These are phyloP conservation scores for Vombatus ursinus DNA, from an alignment of 2,113 vertebrate genomes.

Conservation along the genomic window DNA sequence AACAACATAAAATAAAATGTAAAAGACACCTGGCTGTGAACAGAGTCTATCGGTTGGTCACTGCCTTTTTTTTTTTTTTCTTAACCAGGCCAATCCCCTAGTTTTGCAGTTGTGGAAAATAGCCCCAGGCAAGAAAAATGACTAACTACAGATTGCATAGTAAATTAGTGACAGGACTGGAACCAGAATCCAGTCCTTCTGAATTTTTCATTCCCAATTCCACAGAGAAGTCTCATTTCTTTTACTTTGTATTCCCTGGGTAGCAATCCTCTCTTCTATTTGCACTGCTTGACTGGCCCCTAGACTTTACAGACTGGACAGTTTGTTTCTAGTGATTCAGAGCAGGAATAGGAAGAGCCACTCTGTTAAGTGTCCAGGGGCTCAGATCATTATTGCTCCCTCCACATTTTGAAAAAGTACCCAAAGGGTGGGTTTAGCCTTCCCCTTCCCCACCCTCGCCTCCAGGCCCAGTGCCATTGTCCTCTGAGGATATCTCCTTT, in stretches of 20 bases:
- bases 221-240: background rate
- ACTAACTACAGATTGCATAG: too few species aligned
- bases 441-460: background rate
- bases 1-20: background rate
- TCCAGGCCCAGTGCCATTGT: background rate
- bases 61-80: background rate
- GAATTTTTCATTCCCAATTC: background rate
- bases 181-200: background rate
- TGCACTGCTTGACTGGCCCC: background rate
- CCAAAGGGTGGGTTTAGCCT: background rate
- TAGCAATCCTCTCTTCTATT: background rate
- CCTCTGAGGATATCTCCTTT: background rate
- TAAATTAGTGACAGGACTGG: background rate
- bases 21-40: slow-evolving; percentile 61
- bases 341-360: background rate
- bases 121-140: background rate
- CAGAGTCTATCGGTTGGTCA: background rate
- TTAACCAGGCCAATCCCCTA: background rate
- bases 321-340: background rate
- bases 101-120: background rate
- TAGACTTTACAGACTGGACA: background rate
- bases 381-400: background rate
- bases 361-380: background rate
- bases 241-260: background rate
- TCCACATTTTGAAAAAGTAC: background rate